Percentiles rank a stretch among this genome's conserved stretches.
Evolutionary conservation across 2,888 invertebrate genomes (phyloP).

Genomic region (Malachius bipustulatus): DNA sequence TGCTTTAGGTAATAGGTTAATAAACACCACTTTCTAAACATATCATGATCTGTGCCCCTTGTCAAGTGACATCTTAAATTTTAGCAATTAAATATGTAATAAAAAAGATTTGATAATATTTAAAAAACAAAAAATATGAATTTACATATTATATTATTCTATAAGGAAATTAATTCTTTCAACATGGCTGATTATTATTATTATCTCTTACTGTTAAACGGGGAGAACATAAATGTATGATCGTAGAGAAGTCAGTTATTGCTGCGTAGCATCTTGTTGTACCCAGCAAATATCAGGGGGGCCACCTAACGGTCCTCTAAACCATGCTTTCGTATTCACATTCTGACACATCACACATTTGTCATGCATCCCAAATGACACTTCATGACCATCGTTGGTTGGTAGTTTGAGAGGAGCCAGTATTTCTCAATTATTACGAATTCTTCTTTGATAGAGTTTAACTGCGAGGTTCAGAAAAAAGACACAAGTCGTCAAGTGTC

Average conservation of each 20-base stretch:
- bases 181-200: constrained; percentile 7
- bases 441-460: too few species aligned
- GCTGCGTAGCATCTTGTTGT: constrained; percentile 13
- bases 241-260: constrained; percentile 7
- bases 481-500: too few species aligned
- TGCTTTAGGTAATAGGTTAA: constrained; percentile 43
- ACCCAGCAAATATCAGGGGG: constrained; percentile 28
- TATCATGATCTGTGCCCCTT: constrained; percentile 71
- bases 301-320: too few species aligned
- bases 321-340: too few species aligned
- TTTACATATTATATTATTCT: constrained; percentile 35
- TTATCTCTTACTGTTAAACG: too few species aligned
- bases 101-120: constrained; percentile 40
- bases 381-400: too few species aligned
- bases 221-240: constrained; percentile 10
- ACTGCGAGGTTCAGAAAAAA: too few species aligned
- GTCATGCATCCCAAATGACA: too few species aligned
- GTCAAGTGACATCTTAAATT: constrained; percentile 48
- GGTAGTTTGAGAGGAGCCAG: too few species aligned
- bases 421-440: too few species aligned
- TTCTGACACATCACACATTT: too few species aligned
- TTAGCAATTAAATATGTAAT: constrained; percentile 37
- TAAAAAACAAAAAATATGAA: constrained; percentile 36
- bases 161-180: constrained; percentile 19
- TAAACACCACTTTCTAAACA: constrained; percentile 66